These are phyloP conservation scores for Sinotaia quadrata DNA, from an alignment of 2,888 invertebrate species.

Conservation along the genomic window DNA sequence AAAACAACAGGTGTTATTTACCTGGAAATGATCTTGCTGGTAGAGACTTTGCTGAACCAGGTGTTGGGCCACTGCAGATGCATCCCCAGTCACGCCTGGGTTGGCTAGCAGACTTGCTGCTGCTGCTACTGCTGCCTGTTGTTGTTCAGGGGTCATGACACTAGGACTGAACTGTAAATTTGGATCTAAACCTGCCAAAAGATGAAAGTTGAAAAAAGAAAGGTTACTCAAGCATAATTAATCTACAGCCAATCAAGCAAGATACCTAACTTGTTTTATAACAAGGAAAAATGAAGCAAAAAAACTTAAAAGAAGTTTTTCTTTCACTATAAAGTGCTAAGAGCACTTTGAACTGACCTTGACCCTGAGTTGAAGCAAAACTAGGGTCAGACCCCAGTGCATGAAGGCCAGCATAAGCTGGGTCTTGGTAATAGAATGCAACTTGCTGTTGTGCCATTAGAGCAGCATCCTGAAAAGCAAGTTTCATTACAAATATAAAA, in stretches of 20 bases:
- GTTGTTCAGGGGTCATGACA: slow-evolving; percentile 23
- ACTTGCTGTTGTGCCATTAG: slow-evolving; percentile 12
- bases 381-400: slow-evolving; percentile 14
- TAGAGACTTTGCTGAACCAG: slow-evolving; percentile 20
- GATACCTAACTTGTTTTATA: too few relatives aligned
- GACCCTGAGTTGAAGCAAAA: slow-evolving; percentile 11
- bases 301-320: too few relatives aligned
- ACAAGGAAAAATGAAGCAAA: background rate
- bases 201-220: background rate
- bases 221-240: too few relatives aligned
- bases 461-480: slow-evolving; percentile 3
- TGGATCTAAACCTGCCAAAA: slow-evolving; percentile 11
- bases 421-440: slow-evolving; percentile 16
- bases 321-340: too few relatives aligned
- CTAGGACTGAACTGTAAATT: slow-evolving; percentile 8
- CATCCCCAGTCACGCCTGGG: slow-evolving; percentile 17
- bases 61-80: slow-evolving; percentile 17
- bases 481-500: background rate
- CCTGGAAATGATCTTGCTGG: slow-evolving; percentile 4
- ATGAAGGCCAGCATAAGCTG: slow-evolving; percentile 12
- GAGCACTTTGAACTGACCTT: slow-evolving; percentile 12
- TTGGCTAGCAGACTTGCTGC: slow-evolving; percentile 7
- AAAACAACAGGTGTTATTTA: too few relatives aligned
- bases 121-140: slow-evolving; percentile 15
- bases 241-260: too few relatives aligned